A percentile compares a stretch with the other conserved stretches of the same genome.
Evolutionary conservation across 2,797 vertebrate species (phyloP).

Genomic region (Tiaroga cobitis): DNA sequence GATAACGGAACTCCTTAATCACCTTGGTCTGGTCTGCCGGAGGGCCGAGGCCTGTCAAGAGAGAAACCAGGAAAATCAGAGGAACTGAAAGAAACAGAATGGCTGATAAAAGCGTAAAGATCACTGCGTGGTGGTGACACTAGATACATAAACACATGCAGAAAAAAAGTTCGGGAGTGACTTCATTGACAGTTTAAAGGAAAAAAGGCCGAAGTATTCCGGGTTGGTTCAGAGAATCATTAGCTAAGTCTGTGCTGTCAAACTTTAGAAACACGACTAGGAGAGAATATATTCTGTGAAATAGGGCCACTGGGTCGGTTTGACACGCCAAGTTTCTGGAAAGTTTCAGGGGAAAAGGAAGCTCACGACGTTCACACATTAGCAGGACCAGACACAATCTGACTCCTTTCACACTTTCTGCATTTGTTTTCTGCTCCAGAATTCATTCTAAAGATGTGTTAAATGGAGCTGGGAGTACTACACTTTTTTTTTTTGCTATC

Average conservation of each 20-base stretch:
- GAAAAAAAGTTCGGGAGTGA: background rate
- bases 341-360: background rate
- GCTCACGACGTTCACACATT: conserved; percentile 5
- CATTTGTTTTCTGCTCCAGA: background rate
- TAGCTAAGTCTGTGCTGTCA: conserved; percentile 1
- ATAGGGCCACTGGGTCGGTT: background rate
- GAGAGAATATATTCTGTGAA: background rate
- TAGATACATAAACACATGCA: background rate
- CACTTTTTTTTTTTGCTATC: background rate
- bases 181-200: conserved; percentile 13
- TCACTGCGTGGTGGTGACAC: background rate
- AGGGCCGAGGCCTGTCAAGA: conserved; percentile 78
- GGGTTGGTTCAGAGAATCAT: background rate
- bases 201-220: background rate
- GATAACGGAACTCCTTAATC: conserved; percentile 88
- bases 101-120: background rate
- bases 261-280: background rate
- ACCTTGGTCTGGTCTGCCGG: conserved; percentile 92
- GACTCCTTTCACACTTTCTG: background rate
- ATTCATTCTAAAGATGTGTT: conserved; percentile 16
- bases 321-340: background rate
- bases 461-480: conserved; percentile 3
- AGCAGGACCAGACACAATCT: conserved; percentile 16
- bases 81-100: background rate
- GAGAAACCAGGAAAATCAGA: conserved; percentile 27